A percentile compares a stretch with the other conserved stretches of the same genome.
phyloP scores from a whole-genome alignment of 2,888 invertebrate genomes.

The Mantis religiosa region DNA sequence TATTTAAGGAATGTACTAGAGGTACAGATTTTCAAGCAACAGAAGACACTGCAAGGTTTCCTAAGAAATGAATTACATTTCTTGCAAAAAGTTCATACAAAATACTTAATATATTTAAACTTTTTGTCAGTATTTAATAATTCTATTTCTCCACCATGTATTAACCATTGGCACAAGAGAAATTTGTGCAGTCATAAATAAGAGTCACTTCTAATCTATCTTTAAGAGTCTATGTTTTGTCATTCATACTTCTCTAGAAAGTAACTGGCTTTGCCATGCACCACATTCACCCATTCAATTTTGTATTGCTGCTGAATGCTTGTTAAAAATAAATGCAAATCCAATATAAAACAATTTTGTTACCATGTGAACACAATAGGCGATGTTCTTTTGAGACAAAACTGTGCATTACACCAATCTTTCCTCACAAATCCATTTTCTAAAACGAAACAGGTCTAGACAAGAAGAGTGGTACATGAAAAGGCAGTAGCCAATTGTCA shows the following conservation, averaged over 20 bases:
- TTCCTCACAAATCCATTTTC: background rate
- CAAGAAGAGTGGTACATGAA: background rate
- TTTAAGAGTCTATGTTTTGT: background rate
- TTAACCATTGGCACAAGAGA: conserved; percentile 8
- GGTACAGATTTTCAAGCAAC: background rate
- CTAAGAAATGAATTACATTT: background rate
- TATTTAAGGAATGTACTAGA: conserved; percentile 1
- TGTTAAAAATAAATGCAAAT: background rate
- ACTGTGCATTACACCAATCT: background rate
- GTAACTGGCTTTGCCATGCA: background rate
- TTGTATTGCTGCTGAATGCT: background rate
- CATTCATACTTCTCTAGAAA: background rate
- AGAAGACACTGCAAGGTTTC: background rate
- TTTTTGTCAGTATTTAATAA: background rate
- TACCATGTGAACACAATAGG: background rate
- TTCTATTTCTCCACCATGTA: background rate
- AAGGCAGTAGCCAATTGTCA: background rate
- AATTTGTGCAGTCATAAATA: conserved; percentile 3
- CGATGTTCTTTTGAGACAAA: background rate
- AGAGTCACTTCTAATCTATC: background rate
- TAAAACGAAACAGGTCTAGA: background rate
- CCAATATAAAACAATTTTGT: background rate
- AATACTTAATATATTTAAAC: conserved; percentile 10
- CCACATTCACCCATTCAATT: background rate
- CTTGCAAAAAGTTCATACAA: background rate